phyloP scores from a whole-genome alignment of 1,140 invertebrate genomes.

The Magallana angulata region DNA sequence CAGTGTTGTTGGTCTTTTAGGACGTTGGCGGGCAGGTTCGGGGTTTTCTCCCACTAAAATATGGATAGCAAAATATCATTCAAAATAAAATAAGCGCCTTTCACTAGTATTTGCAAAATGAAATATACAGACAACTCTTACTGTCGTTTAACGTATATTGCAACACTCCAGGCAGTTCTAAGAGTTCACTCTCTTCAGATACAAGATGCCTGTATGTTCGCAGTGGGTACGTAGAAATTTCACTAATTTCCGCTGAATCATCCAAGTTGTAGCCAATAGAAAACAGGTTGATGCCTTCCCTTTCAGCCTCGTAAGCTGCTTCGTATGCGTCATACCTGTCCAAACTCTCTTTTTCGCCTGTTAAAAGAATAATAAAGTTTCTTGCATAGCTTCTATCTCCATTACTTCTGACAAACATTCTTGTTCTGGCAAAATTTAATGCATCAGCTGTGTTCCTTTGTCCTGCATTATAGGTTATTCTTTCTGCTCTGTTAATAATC shows the following conservation, averaged over 20 bases:
- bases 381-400: conserved; percentile 65
- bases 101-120: not conserved
- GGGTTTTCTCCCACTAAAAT: conserved; percentile 38
- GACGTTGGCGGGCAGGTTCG: conserved; percentile 36
- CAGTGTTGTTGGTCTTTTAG: conserved; percentile 39
- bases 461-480: conserved; percentile 58
- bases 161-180: conserved; percentile 46
- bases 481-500: conserved; percentile 59
- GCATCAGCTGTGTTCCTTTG: conserved; percentile 60
- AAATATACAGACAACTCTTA: not conserved
- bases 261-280: conserved; percentile 68
- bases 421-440: conserved; percentile 49
- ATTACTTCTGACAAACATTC: conserved; percentile 58
- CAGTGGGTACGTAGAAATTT: conserved; percentile 64
- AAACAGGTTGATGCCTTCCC: conserved; percentile 62
- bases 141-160: conserved; percentile 30
- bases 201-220: conserved; percentile 55
- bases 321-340: conserved; percentile 54
- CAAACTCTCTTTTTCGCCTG: conserved; percentile 68
- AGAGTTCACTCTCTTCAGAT: conserved; percentile 18
- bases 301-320: conserved; percentile 64
- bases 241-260: conserved; percentile 66
- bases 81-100: not conserved
- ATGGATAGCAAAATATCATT: not conserved
- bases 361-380: conserved; percentile 70